Conservation (phyloP, 2,888 invertebrate genomes). For the Busseola fusca region DNA sequence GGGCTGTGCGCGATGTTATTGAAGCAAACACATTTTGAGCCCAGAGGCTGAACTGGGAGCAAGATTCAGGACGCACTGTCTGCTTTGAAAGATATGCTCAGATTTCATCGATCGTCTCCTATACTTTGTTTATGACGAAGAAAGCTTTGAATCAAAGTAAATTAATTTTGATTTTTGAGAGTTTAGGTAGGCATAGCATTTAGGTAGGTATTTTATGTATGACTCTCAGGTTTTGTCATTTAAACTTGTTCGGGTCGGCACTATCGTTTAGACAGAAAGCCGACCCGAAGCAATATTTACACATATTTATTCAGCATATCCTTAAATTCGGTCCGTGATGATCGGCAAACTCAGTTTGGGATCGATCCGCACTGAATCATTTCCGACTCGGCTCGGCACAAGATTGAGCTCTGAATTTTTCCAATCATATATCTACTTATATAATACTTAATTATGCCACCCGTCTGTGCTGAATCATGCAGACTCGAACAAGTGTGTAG, state of each 20-base stretch:
- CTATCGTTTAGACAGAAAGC: background rate
- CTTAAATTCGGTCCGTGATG: background rate
- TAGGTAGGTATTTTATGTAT: background rate
- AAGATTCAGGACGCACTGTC: conserved; percentile 6
- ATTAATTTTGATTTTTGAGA: background rate
- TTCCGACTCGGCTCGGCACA: background rate
- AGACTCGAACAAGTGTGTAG: background rate
- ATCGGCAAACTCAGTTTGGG: background rate
- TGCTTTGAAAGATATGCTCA: background rate
- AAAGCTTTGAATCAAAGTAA: background rate
- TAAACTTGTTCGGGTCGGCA: background rate
- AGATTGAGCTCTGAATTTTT: background rate
- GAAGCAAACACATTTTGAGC: conserved; percentile 49
- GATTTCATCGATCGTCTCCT: background rate
- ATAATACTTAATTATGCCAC: background rate
- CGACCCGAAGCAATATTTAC: background rate
- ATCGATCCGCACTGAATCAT: background rate
- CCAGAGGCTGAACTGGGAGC: background rate
- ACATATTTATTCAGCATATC: background rate
- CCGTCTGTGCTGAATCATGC: background rate
- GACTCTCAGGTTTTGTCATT: background rate
- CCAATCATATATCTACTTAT: background rate
- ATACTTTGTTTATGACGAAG: background rate
- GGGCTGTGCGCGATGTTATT: conserved; percentile 64
- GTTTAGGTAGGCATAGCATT: background rate